A percentile compares a stretch with the other conserved stretches of the same genome.
Evolutionary conservation across 2,888 invertebrate genomes (phyloP).

Genomic region (Tenthredo distinguenda): DNA sequence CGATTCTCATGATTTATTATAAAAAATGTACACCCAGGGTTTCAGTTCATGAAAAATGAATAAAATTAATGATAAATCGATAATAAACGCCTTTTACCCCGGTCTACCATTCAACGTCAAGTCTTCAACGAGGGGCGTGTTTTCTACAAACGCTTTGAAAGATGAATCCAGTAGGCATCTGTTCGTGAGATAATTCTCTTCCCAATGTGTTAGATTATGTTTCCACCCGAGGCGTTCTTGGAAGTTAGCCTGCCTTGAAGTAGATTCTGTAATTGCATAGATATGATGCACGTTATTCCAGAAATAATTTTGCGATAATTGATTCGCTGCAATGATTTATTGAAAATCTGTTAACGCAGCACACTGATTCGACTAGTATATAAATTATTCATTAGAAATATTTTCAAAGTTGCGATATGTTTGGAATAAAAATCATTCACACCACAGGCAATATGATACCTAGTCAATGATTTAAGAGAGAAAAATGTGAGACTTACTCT

Average conservation of each 20-base stretch:
- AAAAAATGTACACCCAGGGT: too few species aligned
- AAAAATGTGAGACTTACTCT: background rate
- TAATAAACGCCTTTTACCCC: background rate
- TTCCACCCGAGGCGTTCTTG: background rate
- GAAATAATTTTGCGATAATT: background rate
- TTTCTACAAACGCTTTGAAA: background rate
- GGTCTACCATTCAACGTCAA: slow-evolving; percentile 13
- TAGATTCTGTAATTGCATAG: background rate
- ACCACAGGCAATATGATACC: background rate
- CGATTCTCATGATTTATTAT: background rate
- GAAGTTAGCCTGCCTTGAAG: background rate
- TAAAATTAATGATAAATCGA: background rate
- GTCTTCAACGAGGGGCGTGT: background rate
- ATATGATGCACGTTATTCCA: background rate
- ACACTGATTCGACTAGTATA: background rate
- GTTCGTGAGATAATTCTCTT: background rate
- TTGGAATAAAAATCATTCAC: background rate
- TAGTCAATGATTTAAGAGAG: background rate
- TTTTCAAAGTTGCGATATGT: background rate
- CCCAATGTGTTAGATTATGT: background rate
- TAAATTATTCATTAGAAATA: background rate
- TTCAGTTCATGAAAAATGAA: background rate
- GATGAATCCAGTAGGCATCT: background rate
- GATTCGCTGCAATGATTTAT: background rate
- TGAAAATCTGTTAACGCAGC: background rate